These are phyloP conservation scores for Tyto alba DNA, from an alignment of 2,113 vertebrate genomes.

Conservation along the genomic window DNA sequence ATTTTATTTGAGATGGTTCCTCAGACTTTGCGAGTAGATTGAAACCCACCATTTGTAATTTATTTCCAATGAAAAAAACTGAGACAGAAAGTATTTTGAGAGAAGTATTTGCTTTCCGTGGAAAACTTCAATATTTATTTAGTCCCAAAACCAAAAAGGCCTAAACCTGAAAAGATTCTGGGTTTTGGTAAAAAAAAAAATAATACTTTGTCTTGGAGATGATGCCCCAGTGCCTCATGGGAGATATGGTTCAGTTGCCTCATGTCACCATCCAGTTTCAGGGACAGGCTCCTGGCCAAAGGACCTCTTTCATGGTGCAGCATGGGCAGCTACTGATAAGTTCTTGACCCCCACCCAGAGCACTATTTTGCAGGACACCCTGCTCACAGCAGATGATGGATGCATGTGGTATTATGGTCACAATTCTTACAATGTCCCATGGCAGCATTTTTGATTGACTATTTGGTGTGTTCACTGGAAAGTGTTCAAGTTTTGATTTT, in stretches of 20 bases:
- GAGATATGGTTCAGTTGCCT: not conserved
- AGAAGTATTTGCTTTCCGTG: not conserved
- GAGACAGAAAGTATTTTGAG: not conserved
- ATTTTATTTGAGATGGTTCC: not conserved
- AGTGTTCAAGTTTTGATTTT: not conserved
- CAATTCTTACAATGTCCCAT: not conserved
- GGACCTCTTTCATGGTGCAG: not conserved
- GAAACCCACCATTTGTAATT: not conserved
- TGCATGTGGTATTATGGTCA: not conserved
- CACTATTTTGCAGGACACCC: not conserved
- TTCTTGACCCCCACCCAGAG: not conserved
- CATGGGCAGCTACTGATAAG: not conserved
- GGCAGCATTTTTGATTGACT: not conserved
- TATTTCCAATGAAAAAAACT: not conserved
- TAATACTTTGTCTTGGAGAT: not conserved
- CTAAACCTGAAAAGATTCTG: not conserved
- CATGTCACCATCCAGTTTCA: not conserved
- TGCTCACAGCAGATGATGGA: not conserved
- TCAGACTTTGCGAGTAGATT: not conserved
- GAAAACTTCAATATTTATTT: not conserved
- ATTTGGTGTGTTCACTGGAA: not conserved
- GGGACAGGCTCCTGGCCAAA: not conserved
- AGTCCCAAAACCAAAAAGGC: not conserved
- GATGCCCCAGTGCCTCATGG: not conserved
- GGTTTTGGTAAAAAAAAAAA: not conserved